phyloP scores from a whole-genome alignment of 2,113 vertebrate species.

The Agapornis roseicollis region DNA sequence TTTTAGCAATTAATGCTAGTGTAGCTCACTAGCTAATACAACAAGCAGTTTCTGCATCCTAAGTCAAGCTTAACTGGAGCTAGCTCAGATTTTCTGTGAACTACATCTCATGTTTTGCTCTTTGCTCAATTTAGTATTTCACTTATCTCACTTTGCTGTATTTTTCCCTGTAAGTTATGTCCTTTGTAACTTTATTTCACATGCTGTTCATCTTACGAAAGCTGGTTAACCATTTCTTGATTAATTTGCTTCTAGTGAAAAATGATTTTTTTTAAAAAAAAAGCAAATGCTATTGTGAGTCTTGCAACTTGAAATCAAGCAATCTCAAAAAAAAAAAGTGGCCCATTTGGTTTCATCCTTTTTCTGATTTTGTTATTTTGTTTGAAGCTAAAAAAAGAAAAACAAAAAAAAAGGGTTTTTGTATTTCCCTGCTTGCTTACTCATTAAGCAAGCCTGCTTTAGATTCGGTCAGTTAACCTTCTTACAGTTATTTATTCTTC shows the following conservation, averaged over 20 bases:
- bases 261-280: neutral
- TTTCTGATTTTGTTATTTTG: neutral
- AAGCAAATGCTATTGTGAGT: neutral
- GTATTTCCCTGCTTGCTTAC: neutral
- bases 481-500: neutral
- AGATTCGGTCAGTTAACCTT: neutral
- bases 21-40: neutral
- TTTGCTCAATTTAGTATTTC: neutral
- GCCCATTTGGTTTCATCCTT: neutral
- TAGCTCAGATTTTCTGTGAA: constrained; percentile 16
- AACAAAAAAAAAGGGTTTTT: neutral
- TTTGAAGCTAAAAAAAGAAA: neutral
- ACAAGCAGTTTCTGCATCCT: neutral
- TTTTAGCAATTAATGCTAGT: neutral
- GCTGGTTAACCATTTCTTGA: neutral
- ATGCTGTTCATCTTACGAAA: neutral
- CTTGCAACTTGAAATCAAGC: neutral
- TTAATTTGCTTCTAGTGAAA: neutral
- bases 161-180: constrained; percentile 6
- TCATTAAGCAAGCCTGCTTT: neutral
- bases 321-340: neutral
- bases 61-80: neutral
- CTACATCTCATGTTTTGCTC: neutral
- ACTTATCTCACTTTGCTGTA: neutral
- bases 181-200: neutral